phyloP scores from a whole-genome alignment of 2,797 vertebrate genomes.

The Arctocebus calabarensis region DNA sequence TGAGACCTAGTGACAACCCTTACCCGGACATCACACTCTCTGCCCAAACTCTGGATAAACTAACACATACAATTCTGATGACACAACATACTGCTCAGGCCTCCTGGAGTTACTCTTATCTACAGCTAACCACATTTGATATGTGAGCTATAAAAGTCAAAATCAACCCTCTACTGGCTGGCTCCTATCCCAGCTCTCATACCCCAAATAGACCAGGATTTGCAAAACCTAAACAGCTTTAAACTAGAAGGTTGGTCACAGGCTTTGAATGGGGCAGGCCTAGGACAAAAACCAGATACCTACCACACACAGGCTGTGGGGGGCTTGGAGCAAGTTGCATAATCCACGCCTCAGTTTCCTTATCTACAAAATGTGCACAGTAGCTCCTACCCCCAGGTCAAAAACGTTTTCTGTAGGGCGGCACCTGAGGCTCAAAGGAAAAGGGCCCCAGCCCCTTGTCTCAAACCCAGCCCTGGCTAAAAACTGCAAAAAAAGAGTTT shows the following conservation, averaged over 20 bases:
- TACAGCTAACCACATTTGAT: fast-evolving
- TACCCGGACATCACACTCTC: neutral
- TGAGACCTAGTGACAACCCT: too few species aligned
- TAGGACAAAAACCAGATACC: neutral
- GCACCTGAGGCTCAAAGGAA: too few species aligned
- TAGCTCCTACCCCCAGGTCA: neutral
- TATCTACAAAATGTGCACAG: too few species aligned
- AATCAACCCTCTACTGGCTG: neutral
- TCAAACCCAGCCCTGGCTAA: too few species aligned
- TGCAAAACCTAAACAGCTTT: neutral
- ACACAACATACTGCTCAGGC: neutral
- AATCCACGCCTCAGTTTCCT: neutral
- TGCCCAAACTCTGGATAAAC: neutral
- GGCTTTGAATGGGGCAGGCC: neutral
- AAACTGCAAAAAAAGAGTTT: too few species aligned
- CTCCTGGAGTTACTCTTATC: neutral
- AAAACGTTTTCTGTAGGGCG: neutral
- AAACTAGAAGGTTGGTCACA: fast-evolving
- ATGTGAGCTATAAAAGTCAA: neutral
- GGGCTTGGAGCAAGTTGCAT: neutral
- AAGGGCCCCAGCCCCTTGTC: too few species aligned
- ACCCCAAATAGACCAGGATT: neutral
- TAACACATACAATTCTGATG: fast-evolving
- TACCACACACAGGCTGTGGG: neutral
- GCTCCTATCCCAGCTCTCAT: neutral